Base-by-base conservation (phyloP, 2,888 invertebrate species). In the Aphidoletes aphidimyza region DNA sequence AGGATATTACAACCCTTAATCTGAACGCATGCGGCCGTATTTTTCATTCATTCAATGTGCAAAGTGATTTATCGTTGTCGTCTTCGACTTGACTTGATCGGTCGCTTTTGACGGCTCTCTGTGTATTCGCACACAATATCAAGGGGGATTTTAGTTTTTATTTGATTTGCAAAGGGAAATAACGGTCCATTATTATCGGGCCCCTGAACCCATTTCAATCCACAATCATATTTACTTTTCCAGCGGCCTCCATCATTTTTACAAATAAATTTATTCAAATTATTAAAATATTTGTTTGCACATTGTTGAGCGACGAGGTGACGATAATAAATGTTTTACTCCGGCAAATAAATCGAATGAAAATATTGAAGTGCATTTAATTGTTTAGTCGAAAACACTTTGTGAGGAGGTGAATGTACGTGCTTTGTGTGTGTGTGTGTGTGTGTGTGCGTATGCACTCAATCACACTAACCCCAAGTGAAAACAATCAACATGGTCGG, bases 1-100 rank as follows among this genome's bases (percentile, higher is more conserved):
- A 81, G 81, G 81, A 81, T 81, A 81, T 81, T 37, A 81, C 81
- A 81, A 81, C 81, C 81, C 81, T 81, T 81, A 81, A 81, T 81
- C 81, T 81, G 11, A 8, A 81, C 81, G 37, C 81, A 81, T n/a
- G n/a, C n/a, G n/a, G 37, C 22, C 37, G 81, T 22, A 37, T 81
- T 6, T 81, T n/a, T 81, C n/a, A 34, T 69, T 5, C 34, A 37
- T 81, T n/a, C 81, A 37, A 81, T 37, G 81, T 37, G 36, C 22
- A 81, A 81, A 81, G 81, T 81, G 81, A 81, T 81, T 81, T 81
- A 81, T 81, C 37, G 81, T 22, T 37, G 36, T 81, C 37, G 37
- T 37, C 37, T 81, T 81, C 3, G 37, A 81, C 6, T 22, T 37
- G 81, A 81, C 37, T 81, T 81, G 81, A 81, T 81, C 81, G 81